phyloP scores from a whole-genome alignment of 2,113 vertebrate species.

The Mohoua ochrocephala region DNA sequence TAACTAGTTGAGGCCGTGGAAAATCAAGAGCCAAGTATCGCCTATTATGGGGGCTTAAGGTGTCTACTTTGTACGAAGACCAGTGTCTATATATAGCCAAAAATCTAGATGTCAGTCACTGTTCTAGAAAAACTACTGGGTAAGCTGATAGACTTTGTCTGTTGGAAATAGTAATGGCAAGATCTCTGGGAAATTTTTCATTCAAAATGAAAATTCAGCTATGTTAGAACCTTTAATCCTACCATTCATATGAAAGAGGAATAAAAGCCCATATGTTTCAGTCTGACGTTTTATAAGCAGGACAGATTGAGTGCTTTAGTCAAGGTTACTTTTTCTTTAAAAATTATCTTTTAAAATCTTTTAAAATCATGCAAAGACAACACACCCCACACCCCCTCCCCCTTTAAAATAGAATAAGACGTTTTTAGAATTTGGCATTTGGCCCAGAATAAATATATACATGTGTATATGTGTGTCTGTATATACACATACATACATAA shows the following conservation, averaged over 20 bases:
- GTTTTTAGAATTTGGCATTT: background rate
- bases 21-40: background rate
- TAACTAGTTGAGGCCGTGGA: background rate
- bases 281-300: background rate
- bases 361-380: background rate
- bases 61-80: background rate
- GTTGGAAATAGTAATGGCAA: background rate
- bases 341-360: background rate
- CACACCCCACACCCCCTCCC: accelerated
- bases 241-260: background rate
- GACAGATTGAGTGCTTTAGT: background rate
- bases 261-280: background rate
- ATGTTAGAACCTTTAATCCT: background rate
- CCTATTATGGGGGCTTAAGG: background rate
- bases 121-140: background rate
- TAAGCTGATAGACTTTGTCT: background rate
- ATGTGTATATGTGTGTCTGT: accelerated
- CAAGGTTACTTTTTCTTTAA: background rate
- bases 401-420: background rate
- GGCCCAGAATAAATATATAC: background rate
- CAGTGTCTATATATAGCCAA: background rate
- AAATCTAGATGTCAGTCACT: background rate
- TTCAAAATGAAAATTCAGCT: background rate
- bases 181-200: background rate
- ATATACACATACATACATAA: background rate